Evolutionary conservation across 2,797 vertebrate species (phyloP).

Genomic region (Microcaecilia unicolor): DNA sequence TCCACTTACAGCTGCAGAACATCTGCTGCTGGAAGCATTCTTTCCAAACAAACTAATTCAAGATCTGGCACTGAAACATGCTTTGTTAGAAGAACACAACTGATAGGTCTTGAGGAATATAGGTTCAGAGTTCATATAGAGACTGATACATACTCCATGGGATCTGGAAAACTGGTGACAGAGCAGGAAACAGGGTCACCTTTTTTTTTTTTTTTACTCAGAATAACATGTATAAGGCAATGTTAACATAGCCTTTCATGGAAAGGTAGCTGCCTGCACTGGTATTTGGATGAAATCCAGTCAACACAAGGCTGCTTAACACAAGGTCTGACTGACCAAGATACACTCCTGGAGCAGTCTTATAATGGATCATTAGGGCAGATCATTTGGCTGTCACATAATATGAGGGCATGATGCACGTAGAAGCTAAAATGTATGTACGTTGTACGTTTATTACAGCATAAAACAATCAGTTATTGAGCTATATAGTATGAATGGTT

Average conservation of each 20-base stretch:
- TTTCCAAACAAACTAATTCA: constrained; percentile 5
- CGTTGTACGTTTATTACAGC: too few species aligned
- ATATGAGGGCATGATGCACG: too few species aligned
- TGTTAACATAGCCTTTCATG: constrained; percentile 3
- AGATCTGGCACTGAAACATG: not conserved
- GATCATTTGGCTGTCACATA: too few species aligned
- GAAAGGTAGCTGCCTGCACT: constrained; percentile 22
- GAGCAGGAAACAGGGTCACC: constrained; percentile 23
- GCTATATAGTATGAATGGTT: too few species aligned
- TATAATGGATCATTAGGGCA: too few species aligned
- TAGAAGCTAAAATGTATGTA: too few species aligned
- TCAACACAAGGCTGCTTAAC: not conserved
- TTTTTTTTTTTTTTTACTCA: constrained; percentile 17
- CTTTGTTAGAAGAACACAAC: not conserved
- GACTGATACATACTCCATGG: not conserved
- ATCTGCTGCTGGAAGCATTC: not conserved
- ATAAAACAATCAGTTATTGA: too few species aligned
- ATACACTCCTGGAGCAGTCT: too few species aligned
- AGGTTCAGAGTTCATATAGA: not conserved
- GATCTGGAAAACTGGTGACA: constrained; percentile 8
- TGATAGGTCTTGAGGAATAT: constrained; percentile 9
- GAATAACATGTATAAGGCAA: constrained; percentile 17
- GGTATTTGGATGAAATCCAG: not conserved
- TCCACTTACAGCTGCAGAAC: not conserved
- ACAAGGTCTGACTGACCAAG: too few species aligned